Evolutionary conservation across 2,888 invertebrate genomes (phyloP).

Genomic region (Mesopsocus fuscifrons): DNA sequence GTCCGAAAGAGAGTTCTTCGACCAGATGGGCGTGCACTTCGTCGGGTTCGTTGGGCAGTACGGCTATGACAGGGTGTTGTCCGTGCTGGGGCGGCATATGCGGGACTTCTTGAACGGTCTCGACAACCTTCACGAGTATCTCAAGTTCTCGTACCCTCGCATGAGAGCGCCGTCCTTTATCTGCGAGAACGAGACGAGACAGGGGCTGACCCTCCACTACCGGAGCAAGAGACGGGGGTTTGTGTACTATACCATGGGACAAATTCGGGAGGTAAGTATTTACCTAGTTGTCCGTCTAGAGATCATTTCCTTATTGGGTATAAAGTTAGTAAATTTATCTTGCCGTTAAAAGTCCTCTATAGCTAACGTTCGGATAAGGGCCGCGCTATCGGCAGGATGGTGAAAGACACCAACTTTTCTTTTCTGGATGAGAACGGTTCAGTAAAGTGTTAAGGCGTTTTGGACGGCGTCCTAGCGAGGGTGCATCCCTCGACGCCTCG

Average conservation of each 20-base stretch:
- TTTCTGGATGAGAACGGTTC: background rate
- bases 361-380: too few relatives aligned
- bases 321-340: too few relatives aligned
- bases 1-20: conserved; percentile 79
- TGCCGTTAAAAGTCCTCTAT: too few relatives aligned
- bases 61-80: conserved; percentile 80
- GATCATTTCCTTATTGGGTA: background rate
- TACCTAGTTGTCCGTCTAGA: too few relatives aligned
- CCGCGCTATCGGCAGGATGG: too few relatives aligned
- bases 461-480: too few relatives aligned
- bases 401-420: too few relatives aligned
- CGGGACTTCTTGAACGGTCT: conserved; percentile 85
- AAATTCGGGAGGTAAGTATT: conserved; percentile 56
- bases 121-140: conserved; percentile 92
- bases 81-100: conserved; percentile 82
- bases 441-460: background rate
- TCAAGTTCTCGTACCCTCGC: conserved; percentile 87
- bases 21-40: conserved; percentile 86
- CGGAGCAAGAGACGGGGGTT: conserved; percentile 84
- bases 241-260: conserved; percentile 93
- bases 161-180: conserved; percentile 88
- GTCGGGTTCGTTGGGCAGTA: conserved; percentile 87
- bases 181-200: conserved; percentile 84
- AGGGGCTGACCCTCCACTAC: conserved; percentile 85
- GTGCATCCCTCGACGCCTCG: too few relatives aligned